Conservation (phyloP, 2,113 vertebrate genomes). For the Hymenochirus boettgeri region DNA sequence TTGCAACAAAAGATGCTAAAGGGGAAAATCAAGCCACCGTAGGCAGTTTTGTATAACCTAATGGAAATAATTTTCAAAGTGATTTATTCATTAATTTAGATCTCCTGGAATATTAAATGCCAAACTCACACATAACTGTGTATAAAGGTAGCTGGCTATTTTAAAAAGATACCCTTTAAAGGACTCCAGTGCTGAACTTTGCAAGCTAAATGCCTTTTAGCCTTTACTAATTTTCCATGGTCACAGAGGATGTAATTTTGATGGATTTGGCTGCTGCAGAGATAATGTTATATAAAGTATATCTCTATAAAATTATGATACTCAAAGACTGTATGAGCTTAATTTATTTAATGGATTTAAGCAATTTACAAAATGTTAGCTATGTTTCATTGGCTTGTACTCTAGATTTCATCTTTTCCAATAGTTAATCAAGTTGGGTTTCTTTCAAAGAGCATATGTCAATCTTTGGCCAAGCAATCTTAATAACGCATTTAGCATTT, state of each 20-base stretch:
- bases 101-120: background rate
- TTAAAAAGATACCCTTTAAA: slow-evolving; percentile 12
- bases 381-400: slow-evolving; percentile 44
- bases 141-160: background rate
- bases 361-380: slow-evolving; percentile 57
- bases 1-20: no score
- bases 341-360: slow-evolving; percentile 65
- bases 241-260: slow-evolving; percentile 39
- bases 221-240: slow-evolving; percentile 39
- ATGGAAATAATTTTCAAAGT: background rate
- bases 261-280: slow-evolving; percentile 51
- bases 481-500: slow-evolving; percentile 56
- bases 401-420: slow-evolving; percentile 46
- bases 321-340: slow-evolving; percentile 49
- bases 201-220: rapidly evolving
- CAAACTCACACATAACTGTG: background rate
- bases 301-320: slow-evolving; percentile 53
- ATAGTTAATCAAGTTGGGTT: slow-evolving; percentile 48
- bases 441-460: slow-evolving; percentile 44
- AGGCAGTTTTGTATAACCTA: background rate
- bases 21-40: no score
- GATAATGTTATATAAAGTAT: slow-evolving; percentile 59
- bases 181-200: slow-evolving; percentile 9
- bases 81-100: background rate
- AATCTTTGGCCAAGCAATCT: slow-evolving; percentile 51